Evolutionary conservation across 2,888 invertebrate species (phyloP), one percentile per base, ranked within the genome.

Genomic region (Platypus cylindrus): DNA sequence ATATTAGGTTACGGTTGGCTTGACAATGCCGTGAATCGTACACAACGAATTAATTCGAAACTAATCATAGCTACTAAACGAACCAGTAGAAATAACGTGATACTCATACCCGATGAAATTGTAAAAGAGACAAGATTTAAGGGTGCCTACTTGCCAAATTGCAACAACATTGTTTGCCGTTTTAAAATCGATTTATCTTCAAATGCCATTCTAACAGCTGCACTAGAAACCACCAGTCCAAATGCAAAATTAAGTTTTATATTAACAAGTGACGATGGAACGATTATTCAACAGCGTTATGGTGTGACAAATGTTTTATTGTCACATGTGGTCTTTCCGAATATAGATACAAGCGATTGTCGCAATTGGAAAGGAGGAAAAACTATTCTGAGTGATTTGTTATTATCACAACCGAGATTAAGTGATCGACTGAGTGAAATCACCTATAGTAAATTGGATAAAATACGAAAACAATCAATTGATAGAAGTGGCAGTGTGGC

Each of bases 1-100:
- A 42, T 59, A 3, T 32, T 59, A 2, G 52, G 51, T 26, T 59
- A 59, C 34, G 61, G 58, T n/a, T 56, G 50, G 49, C 36, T 48
- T 3, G 27, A 44, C 1, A 35, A 29, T 9, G 22, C 42, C 2
- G 17, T 14, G 9, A n/a, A n/a, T n/a, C n/a, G n/a, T n/a, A 11
- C 11, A 4, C 33, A 32, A n/a, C 33, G 37, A 12, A 15, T 51
- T 8, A 34, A 34, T 5, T 59, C 51, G 48, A 56, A 56, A 30
- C 34, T 60, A 8, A 27, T 36, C 5, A 32, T 48, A 17, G 39
- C 38, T 0, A 36, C 33, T 1, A 36, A 40, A 16, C 45, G 43
- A 17, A 41, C 38, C 14, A 27, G 36, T 8, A 29, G 29, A 8
- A 29, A 34, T 13, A 36, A 46, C 14, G n/a, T 44, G 15, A 8